Percentiles rank a stretch among this genome's conserved stretches.
Evolutionary conservation across 2,113 vertebrate genomes (phyloP).

Genomic region (Clupea harengus): DNA sequence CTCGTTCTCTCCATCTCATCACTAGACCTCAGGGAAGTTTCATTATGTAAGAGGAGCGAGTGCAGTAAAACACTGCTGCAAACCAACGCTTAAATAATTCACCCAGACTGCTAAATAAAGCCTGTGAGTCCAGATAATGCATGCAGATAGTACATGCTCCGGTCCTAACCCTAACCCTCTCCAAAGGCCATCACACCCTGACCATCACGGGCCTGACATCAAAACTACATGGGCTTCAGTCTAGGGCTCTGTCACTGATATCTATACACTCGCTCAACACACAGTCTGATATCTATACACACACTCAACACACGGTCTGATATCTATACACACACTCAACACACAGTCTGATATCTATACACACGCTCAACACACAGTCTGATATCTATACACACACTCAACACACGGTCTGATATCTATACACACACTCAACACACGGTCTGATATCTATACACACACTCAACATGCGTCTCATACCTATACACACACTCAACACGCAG

Average conservation of each 20-base stretch:
- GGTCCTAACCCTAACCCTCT: slow-evolving; percentile 9
- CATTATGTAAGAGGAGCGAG: slow-evolving; percentile 57
- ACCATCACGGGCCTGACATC: not conserved
- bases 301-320: too few relatives aligned
- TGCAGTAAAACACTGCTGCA: slow-evolving; percentile 56
- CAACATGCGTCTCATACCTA: not conserved
- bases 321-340: too few relatives aligned
- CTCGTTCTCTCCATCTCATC: slow-evolving; percentile 36
- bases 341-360: too few relatives aligned
- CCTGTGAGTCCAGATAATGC: slow-evolving; percentile 42
- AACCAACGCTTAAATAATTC: slow-evolving; percentile 61
- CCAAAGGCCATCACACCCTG: not conserved
- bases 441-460: too few relatives aligned
- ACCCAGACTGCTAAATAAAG: slow-evolving; percentile 60
- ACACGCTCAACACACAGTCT: too few relatives aligned
- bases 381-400: too few relatives aligned
- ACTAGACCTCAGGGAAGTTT: slow-evolving; percentile 49
- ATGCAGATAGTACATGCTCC: slow-evolving; percentile 36
- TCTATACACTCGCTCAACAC: not conserved
- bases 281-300: not conserved
- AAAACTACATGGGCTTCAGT: not conserved
- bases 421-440: too few relatives aligned
- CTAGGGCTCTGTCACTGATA: slow-evolving; percentile 1
- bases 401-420: too few relatives aligned
- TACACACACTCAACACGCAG: too few relatives aligned